Evolutionary conservation across 2,113 vertebrate genomes (phyloP).

Genomic region (Pogona vitticeps): DNA sequence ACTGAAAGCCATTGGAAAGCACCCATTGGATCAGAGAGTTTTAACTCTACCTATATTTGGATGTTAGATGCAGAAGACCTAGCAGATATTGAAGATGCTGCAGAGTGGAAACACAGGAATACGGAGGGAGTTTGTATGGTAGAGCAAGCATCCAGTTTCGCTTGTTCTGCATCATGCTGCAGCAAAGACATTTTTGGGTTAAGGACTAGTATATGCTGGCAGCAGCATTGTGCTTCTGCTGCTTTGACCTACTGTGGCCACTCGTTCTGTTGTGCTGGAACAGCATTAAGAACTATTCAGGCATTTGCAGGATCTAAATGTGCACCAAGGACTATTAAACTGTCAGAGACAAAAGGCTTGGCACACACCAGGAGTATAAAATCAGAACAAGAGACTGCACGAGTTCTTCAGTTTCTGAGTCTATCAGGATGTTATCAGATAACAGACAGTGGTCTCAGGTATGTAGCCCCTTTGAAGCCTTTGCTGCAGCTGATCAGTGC

Average conservation of each 20-base stretch:
- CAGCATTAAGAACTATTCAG: constrained; percentile 85
- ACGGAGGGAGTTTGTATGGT: constrained; percentile 76
- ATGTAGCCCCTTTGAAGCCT: constrained; percentile 39
- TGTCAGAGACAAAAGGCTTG: constrained; percentile 76
- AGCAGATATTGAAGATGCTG: constrained; percentile 94
- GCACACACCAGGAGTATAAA: constrained; percentile 76
- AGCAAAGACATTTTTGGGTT: constrained; percentile 81
- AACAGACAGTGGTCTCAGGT: constrained; percentile 96
- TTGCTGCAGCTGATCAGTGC: not conserved
- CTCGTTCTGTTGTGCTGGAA: constrained; percentile 86
- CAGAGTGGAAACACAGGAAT: constrained; percentile 84
- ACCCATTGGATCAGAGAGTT: constrained; percentile 59
- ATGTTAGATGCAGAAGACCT: constrained; percentile 86
- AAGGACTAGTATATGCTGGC: constrained; percentile 88
- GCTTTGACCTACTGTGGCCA: constrained; percentile 87
- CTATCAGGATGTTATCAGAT: constrained; percentile 96
- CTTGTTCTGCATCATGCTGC: constrained; percentile 80
- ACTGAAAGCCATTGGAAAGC: constrained; percentile 72
- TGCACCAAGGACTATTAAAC: constrained; percentile 85
- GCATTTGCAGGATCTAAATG: constrained; percentile 75
- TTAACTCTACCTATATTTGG: constrained; percentile 81
- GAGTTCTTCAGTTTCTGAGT: constrained; percentile 92
- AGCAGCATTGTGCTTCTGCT: constrained; percentile 80
- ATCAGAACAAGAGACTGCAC: constrained; percentile 78
- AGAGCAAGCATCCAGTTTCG: constrained; percentile 74